Evolutionary conservation across 2,113 vertebrate genomes (phyloP).

Genomic region (Gadus macrocephalus): DNA sequence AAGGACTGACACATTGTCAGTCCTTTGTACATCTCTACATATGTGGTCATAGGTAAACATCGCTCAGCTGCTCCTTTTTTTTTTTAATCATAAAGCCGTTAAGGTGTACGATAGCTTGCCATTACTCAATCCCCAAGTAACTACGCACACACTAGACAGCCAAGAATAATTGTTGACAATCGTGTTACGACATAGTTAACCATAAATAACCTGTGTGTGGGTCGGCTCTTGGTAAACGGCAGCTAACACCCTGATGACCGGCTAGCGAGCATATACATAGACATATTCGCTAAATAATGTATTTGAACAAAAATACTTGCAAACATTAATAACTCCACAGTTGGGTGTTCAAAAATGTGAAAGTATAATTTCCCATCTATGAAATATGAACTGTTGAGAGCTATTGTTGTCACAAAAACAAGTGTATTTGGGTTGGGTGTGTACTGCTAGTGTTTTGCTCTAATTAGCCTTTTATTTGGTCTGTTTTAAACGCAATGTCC

Average conservation of each 20-base stretch:
- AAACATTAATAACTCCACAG: not conserved
- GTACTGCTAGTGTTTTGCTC: slow-evolving; percentile 62
- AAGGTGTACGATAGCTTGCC: too few relatives aligned
- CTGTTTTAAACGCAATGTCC: too few relatives aligned
- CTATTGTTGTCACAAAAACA: slow-evolving; percentile 5
- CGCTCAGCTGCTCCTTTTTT: too few relatives aligned
- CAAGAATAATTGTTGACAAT: too few relatives aligned
- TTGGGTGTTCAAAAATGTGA: not conserved
- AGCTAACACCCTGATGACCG: slow-evolving; percentile 26
- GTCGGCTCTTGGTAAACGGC: slow-evolving; percentile 33
- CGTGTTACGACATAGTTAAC: slow-evolving; percentile 6
- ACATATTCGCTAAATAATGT: not conserved
- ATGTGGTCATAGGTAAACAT: too few relatives aligned
- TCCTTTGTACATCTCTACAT: too few relatives aligned
- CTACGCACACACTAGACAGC: too few relatives aligned
- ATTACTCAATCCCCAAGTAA: too few relatives aligned
- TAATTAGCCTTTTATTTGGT: slow-evolving; percentile 23
- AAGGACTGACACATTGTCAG: too few relatives aligned
- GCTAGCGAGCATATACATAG: not conserved
- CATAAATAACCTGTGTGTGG: slow-evolving; percentile 48
- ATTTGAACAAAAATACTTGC: not conserved
- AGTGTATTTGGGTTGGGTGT: slow-evolving; percentile 58
- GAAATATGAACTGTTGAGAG: too few relatives aligned
- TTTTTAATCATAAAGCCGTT: too few relatives aligned
- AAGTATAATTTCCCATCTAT: too few relatives aligned